Evolutionary conservation across 1,140 invertebrate genomes (phyloP).

Genomic region (Rhyacophila brunnea): DNA sequence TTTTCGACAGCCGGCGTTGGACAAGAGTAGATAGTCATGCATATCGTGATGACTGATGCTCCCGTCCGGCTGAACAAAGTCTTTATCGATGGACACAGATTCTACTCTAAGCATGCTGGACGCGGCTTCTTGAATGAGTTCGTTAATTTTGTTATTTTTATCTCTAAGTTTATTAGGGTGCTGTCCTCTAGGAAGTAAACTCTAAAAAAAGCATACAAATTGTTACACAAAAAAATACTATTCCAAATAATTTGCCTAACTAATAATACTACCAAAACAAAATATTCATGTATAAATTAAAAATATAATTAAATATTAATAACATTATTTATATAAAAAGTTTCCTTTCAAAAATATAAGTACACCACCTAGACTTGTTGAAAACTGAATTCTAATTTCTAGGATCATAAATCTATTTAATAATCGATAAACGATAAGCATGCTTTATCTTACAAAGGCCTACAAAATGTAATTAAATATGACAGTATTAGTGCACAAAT

Average conservation of each 20-base stretch:
- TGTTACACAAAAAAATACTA: not conserved
- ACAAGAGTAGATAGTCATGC: conserved; percentile 86
- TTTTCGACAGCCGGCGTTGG: conserved; percentile 78
- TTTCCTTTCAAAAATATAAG: too few relatives aligned
- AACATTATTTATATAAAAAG: not conserved
- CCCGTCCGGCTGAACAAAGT: conserved; percentile 73
- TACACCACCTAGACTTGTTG: too few relatives aligned
- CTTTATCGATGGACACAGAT: conserved; percentile 71
- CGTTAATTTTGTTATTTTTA: conserved; percentile 74
- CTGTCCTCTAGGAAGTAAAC: conserved; percentile 79
- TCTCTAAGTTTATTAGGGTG: conserved; percentile 75
- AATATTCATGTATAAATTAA: not conserved
- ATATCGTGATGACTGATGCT: conserved; percentile 83
- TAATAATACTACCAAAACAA: too few relatives aligned
- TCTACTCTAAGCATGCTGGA: conserved; percentile 62
- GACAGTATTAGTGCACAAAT: too few relatives aligned
- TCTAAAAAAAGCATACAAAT: conserved; percentile 58
- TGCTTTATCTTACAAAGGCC: too few relatives aligned
- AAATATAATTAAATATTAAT: not conserved
- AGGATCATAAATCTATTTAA: too few relatives aligned
- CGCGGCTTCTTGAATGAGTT: conserved; percentile 63
- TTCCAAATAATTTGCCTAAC: too few relatives aligned
- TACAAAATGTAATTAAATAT: too few relatives aligned
- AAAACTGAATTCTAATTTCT: too few relatives aligned
- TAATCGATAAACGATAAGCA: too few relatives aligned